These are phyloP conservation scores for Cephalophus harveyi DNA, from an alignment of 2,113 vertebrate species.

Conservation along the genomic window DNA sequence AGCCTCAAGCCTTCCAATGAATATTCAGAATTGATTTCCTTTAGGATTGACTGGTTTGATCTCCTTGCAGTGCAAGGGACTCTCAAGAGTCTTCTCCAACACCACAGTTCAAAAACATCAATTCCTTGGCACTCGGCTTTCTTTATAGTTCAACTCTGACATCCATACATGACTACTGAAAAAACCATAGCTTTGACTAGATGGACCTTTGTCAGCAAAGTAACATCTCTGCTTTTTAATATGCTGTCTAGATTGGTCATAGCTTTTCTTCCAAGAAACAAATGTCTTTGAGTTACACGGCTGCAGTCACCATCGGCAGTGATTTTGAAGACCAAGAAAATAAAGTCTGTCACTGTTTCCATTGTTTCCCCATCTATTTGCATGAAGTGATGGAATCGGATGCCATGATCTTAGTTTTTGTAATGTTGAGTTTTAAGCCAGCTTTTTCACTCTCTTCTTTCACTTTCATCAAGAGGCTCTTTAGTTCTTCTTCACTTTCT, in stretches of 20 bases:
- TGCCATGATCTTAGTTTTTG: not conserved
- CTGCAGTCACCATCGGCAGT: not conserved
- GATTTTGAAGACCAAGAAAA: not conserved
- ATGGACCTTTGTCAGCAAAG: not conserved
- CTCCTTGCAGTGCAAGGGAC: not conserved
- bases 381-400: not conserved
- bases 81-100: not conserved
- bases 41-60: not conserved
- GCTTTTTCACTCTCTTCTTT: not conserved
- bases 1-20: not conserved
- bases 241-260: not conserved
- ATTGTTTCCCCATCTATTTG: not conserved
- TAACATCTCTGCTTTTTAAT: not conserved
- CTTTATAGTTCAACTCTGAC: not conserved
- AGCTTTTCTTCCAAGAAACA: not conserved
- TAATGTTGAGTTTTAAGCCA: not conserved
- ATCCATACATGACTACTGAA: not conserved
- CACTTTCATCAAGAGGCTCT: not conserved
- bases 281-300: not conserved
- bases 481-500: not conserved
- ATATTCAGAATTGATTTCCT: not conserved
- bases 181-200: not conserved
- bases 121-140: fast-evolving
- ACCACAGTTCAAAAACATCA: not conserved
- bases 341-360: not conserved